A percentile compares a stretch with the other conserved stretches of the same genome.
These are phyloP conservation scores for Noctua janthina DNA, from an alignment of 2,888 invertebrate genomes.

Conservation along the genomic window DNA sequence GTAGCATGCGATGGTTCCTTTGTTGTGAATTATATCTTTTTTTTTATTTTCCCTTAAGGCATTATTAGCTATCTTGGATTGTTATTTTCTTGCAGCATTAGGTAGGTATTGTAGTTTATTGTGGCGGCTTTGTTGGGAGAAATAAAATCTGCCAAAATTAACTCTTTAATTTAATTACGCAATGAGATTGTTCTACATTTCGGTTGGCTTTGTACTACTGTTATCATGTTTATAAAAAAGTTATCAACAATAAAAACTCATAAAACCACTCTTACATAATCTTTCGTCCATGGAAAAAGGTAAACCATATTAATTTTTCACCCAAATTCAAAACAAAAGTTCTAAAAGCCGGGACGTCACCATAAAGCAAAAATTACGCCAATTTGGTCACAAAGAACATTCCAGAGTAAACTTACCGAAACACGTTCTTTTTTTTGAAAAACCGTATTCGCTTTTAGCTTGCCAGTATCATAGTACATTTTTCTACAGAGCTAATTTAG, in stretches of 20 bases:
- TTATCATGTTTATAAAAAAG: not conserved
- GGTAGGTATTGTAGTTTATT: constrained; percentile 27
- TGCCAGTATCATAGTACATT: constrained; percentile 35
- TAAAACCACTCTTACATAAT: not conserved
- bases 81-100: constrained; percentile 44
- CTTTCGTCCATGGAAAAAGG: not conserved
- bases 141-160: not conserved
- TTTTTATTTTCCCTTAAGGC: constrained; percentile 54
- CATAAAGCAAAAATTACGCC: constrained; percentile 35
- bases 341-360: not conserved
- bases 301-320: constrained; percentile 8
- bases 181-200: not conserved
- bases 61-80: constrained; percentile 50
- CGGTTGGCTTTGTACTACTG: not conserved
- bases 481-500: constrained; percentile 57
- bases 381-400: constrained; percentile 50
- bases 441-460: constrained; percentile 31
- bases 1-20: constrained; percentile 52
- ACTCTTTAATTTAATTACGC: constrained; percentile 8
- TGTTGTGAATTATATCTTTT: constrained; percentile 56
- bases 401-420: constrained; percentile 48
- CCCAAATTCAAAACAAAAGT: constrained; percentile 5
- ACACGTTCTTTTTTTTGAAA: constrained; percentile 33
- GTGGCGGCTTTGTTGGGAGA: not conserved
- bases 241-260: not conserved